These are phyloP conservation scores for Enhydra lutris DNA, from an alignment of 2,113 vertebrate species.

Conservation along the genomic window DNA sequence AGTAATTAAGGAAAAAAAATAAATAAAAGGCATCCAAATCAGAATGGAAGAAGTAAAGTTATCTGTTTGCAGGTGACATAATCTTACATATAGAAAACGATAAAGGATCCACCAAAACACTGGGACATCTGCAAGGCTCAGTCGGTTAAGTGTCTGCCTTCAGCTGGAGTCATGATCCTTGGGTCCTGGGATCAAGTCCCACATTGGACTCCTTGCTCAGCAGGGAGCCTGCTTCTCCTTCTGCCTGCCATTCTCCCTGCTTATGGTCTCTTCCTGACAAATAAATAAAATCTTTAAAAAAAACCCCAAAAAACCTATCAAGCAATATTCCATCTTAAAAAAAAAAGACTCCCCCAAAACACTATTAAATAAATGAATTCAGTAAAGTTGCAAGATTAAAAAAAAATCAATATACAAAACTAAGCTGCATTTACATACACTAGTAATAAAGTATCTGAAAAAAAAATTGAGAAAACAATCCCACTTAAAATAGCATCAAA, in stretches of 20 bases:
- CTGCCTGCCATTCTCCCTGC: too few species aligned
- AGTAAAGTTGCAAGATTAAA: neutral
- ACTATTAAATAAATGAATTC: neutral
- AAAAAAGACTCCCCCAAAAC: neutral
- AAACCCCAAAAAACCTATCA: too few species aligned
- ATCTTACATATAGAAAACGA: neutral
- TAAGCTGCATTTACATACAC: neutral
- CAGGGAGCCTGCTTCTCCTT: too few species aligned
- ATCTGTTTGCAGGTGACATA: neutral
- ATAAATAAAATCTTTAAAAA: too few species aligned
- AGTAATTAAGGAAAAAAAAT: neutral
- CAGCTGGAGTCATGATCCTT: too few species aligned
- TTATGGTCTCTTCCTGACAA: too few species aligned
- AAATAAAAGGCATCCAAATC: neutral
- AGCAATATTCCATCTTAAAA: too few species aligned
- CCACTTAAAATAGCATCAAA: neutral
- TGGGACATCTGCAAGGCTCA: too few species aligned
- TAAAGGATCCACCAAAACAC: neutral
- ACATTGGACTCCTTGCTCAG: too few species aligned
- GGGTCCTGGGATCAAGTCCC: too few species aligned
- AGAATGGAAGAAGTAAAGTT: neutral
- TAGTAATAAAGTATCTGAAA: neutral
- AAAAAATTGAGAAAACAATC: neutral
- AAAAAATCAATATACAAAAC: neutral
- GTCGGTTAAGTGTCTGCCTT: too few species aligned